Evolutionary conservation across 2,113 vertebrate genomes (phyloP).

Genomic region (Elanoides forficatus): DNA sequence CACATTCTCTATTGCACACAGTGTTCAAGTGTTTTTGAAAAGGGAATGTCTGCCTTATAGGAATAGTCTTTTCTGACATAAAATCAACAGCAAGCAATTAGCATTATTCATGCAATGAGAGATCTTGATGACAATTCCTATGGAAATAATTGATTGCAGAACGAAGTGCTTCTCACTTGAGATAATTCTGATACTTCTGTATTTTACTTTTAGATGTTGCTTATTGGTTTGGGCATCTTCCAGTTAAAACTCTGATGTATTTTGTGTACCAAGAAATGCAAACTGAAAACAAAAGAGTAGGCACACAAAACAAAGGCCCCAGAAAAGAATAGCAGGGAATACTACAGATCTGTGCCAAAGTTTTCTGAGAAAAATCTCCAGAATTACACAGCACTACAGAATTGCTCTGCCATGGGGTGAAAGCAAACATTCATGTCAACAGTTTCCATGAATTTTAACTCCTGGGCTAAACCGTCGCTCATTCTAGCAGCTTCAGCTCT

Average conservation of each 20-base stretch:
- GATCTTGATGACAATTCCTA: not conserved
- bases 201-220: not conserved
- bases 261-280: not conserved
- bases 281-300: not conserved
- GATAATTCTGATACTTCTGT: not conserved
- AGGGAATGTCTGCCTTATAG: not conserved
- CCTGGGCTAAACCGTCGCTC: not conserved
- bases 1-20: not conserved
- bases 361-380: constrained; percentile 1
- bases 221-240: not conserved
- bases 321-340: not conserved
- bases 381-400: not conserved
- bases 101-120: not conserved
- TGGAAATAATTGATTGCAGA: not conserved
- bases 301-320: not conserved
- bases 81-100: not conserved
- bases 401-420: constrained; percentile 3
- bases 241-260: not conserved
- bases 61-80: not conserved
- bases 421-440: not conserved
- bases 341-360: not conserved
- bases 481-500: not conserved
- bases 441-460: not conserved
- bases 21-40: not conserved
- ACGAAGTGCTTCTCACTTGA: not conserved